Evolutionary conservation across 2,113 vertebrate genomes (phyloP), one percentile per base, ranked within the genome.

Genomic region (Coturnix japonica): DNA sequence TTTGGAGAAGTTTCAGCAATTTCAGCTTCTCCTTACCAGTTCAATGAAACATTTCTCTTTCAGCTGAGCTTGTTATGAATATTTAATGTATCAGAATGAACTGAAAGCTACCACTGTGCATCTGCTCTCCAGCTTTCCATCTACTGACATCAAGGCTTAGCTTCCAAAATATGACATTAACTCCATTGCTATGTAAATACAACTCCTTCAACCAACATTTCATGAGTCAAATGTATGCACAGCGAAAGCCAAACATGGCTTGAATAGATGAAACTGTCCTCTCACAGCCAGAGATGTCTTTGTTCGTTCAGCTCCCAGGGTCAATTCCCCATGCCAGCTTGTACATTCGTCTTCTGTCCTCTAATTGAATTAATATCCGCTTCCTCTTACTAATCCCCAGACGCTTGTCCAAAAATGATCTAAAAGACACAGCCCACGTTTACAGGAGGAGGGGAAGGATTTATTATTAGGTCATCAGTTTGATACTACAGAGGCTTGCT

Each of bases 301-400:
- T 85, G 85, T 74, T 60, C 46, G 26, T 91, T 86, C 6, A 4
- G n/a, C 31, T 61, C 49, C 26, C 7, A 3, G 46, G 61, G 75
- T 76, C 80, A 88, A 60, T 72, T 88, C 82, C 73, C 46, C 0
- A 3, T 0, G 0, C 63, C 63, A 94, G 66, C 72, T 63, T 83
- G 57, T 43, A 49, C 2, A 1, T 87, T 91, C 89, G 64, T 92
- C 79, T 83, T 84, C 81, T 78, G 51, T 66, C 65, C 81, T 88
- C 79, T 94, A 91, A 95, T 56, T 84, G 72, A 94, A 64, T 73
- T 83, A 89, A 87, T 88, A 81, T 73, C 82, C 73, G 72, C 71
- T 78, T 85, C 89, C 83, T 75, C 82, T 84, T 78, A 69, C 63
- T 86, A 87, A 93, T 90, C 88, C 89, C 91, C 79, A 94, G 89